Evolutionary conservation across 2,113 vertebrate species (phyloP).

Genomic region (Tachysurus fulvidraco): DNA sequence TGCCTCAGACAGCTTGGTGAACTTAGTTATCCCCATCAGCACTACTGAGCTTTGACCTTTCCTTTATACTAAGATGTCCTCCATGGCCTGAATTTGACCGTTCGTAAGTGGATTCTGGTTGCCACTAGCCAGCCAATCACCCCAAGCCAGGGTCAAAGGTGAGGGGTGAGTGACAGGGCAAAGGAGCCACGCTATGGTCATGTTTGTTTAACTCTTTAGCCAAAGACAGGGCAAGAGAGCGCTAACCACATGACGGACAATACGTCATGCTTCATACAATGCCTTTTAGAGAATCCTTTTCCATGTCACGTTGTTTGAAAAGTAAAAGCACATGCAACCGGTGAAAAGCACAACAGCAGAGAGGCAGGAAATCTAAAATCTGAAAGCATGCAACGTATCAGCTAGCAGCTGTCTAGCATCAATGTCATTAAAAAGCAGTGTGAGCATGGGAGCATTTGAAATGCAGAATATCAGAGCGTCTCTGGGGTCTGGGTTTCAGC

Average conservation of each 20-base stretch:
- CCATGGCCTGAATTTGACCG: conserved; percentile 27
- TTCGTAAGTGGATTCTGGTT: conserved; percentile 14
- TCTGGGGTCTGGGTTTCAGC: conserved; percentile 43
- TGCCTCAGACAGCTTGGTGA: not conserved
- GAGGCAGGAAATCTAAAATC: conserved; percentile 27
- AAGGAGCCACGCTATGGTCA: conserved; percentile 36
- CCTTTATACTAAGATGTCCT: not conserved
- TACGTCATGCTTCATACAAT: not conserved
- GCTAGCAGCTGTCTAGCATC: conserved; percentile 43
- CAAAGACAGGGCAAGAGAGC: conserved; percentile 34
- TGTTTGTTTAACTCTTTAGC: conserved; percentile 56
- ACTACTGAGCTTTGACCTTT: conserved; percentile 8
- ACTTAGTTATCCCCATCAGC: not conserved
- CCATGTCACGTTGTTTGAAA: not conserved
- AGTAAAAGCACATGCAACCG: conserved; percentile 10
- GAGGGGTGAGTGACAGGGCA: conserved; percentile 57
- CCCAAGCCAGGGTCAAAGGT: conserved; percentile 48
- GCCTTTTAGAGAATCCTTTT: not conserved
- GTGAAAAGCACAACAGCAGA: not conserved
- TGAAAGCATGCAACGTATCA: conserved; percentile 36
- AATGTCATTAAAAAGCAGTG: conserved; percentile 40
- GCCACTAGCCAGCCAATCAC: conserved; percentile 43
- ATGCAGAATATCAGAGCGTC: conserved; percentile 46
- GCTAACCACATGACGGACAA: conserved; percentile 40
- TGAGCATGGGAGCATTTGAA: conserved; percentile 50